A percentile compares a stretch with the other conserved stretches of the same genome.
Conservation (phyloP, 2,797 vertebrate genomes). For the Mus caroli region DNA sequence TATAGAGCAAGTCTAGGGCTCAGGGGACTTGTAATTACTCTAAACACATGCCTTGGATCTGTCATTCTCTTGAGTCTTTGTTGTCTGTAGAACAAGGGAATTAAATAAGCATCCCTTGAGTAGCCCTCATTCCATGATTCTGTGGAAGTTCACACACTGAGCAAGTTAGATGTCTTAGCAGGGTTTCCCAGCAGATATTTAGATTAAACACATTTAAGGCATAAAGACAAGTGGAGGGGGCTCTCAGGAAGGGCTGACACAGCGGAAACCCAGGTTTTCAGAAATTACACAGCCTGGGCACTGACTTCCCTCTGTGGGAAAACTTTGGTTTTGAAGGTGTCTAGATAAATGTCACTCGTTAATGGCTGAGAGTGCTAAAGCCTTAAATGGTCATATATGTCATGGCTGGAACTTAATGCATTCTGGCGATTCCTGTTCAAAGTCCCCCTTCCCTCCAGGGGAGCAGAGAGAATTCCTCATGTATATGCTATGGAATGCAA, state of each 20-base stretch:
- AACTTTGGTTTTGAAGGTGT: constrained; percentile 25
- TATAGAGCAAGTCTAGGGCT: background rate
- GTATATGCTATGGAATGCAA: background rate
- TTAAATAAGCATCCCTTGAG: background rate
- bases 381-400: background rate
- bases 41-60: background rate
- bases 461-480: background rate
- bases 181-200: background rate
- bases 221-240: background rate
- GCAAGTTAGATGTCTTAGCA: background rate
- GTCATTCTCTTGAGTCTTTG: background rate
- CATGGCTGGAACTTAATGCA: background rate
- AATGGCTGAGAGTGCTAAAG: background rate
- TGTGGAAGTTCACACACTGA: background rate
- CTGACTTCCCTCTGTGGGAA: constrained; percentile 58
- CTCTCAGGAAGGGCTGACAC: background rate
- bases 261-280: constrained; percentile 7
- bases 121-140: background rate
- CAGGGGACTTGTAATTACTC: background rate
- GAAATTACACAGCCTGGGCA: background rate
- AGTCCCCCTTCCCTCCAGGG: background rate
- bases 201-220: constrained; percentile 9
- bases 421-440: background rate
- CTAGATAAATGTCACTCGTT: background rate
- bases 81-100: background rate